Evolutionary conservation across 2,888 invertebrate species (phyloP).

Genomic region (Cenopis cana): DNA sequence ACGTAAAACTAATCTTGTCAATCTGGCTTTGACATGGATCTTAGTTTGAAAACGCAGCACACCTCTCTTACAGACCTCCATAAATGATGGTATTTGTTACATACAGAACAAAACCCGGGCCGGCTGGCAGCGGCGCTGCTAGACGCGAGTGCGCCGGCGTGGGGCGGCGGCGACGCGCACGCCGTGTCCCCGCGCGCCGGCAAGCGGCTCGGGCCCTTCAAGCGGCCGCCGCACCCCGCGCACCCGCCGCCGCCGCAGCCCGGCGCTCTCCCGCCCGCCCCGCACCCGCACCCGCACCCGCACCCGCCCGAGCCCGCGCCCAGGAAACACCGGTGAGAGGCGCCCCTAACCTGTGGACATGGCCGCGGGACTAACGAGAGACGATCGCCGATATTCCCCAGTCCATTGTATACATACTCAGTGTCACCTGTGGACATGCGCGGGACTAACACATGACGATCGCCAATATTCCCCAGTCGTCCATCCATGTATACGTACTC

Average conservation of each 20-base stretch:
- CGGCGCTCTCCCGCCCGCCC: slow-evolving; percentile 51
- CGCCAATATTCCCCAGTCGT: too few species aligned
- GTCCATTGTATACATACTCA: too few species aligned
- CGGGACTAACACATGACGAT: too few species aligned
- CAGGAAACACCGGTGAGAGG: slow-evolving; percentile 66
- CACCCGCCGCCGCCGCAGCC: slow-evolving; percentile 52
- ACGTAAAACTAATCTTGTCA: too few species aligned
- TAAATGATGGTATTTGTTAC: background rate
- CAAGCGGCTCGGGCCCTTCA: slow-evolving; percentile 89
- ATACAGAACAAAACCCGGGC: slow-evolving; percentile 69
- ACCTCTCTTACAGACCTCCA: too few species aligned
- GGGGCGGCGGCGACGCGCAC: slow-evolving; percentile 58
- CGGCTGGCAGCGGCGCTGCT: slow-evolving; percentile 86
- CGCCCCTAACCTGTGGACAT: too few species aligned
- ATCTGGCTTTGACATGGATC: too few species aligned
- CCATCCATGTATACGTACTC: too few species aligned
- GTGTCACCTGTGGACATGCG: too few species aligned
- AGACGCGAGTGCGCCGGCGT: slow-evolving; percentile 83
- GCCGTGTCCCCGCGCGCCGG: slow-evolving; percentile 87
- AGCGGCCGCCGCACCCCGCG: slow-evolving; percentile 73
- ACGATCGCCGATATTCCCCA: background rate
- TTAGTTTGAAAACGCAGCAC: too few species aligned
- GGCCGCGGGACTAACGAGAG: background rate
- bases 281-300: slow-evolving; percentile 54
- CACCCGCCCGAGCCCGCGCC: slow-evolving; percentile 50